phyloP scores from a whole-genome alignment of 2,113 vertebrate species.

The Leptobrachium ailaonicum region DNA sequence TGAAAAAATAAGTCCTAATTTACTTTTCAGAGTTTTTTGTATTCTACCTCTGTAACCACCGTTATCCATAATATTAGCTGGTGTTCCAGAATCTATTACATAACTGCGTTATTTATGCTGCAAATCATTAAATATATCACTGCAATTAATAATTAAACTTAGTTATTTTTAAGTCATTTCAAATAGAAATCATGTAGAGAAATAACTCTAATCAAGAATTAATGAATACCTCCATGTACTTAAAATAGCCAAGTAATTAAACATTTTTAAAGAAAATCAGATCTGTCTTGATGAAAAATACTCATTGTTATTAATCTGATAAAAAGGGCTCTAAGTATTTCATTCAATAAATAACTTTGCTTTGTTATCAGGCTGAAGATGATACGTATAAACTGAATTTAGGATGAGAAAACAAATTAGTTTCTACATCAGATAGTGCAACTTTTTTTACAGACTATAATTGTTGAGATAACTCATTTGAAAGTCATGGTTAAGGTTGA shows the following conservation, averaged over 20 bases:
- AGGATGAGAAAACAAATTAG: conserved; percentile 27
- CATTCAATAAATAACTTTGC: conserved; percentile 2
- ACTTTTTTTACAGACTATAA: neutral
- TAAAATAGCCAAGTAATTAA: conserved; percentile 8
- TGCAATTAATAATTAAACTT: too few species aligned
- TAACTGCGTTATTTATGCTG: too few species aligned
- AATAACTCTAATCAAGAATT: neutral
- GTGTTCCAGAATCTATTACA: too few species aligned
- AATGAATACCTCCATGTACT: neutral
- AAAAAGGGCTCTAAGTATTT: neutral
- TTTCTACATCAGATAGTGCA: conserved; percentile 1
- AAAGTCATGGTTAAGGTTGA: neutral
- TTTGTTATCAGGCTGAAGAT: neutral
- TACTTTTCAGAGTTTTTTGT: too few species aligned
- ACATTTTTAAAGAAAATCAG: neutral
- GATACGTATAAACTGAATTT: neutral
- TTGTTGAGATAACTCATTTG: neutral
- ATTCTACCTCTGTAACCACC: too few species aligned
- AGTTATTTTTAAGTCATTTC: too few species aligned
- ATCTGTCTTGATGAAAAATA: conserved; percentile 13
- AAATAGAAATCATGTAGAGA: neutral
- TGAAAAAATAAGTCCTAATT: too few species aligned
- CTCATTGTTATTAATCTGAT: conserved; percentile 10
- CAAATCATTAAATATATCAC: too few species aligned
- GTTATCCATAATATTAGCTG: too few species aligned